Base-by-base conservation (phyloP, 2,888 invertebrate species). In the Xestia ashworthii region DNA sequence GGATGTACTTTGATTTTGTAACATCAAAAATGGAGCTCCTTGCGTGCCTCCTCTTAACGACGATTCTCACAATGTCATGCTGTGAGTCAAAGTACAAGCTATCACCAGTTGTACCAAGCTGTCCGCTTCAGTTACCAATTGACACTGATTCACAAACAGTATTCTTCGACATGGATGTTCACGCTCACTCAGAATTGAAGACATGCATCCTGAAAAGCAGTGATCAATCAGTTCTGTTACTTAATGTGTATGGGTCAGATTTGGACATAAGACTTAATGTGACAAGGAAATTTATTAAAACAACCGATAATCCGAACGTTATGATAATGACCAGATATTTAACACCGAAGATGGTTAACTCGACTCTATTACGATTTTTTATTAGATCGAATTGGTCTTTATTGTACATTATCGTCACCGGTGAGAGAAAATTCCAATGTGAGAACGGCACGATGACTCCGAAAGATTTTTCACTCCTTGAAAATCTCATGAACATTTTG, bases 401-500 rank as follows among this genome's bases (percentile, higher is more conserved):
- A 5, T 19, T 93, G 0, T 90, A 91, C 68, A 75, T 94, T 53
- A 82, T 92, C 16, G 76, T 92, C 22, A 90, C 91, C 53, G 86
- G 82, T 65, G 81, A 89, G 22, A 74, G 41, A 41, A 71, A 70
- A 19, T 91, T 85, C 53, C 80, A 70, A 76, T 94, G 94, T 85
- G 79, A 84, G 2, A 79, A 91, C 66, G 90, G 90, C 14, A 79
- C 60, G 12, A 89, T 93, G 58, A 78, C 76, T 62, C 22, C 65
- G 70, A 76, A 84, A 5, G 85, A 87, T 19, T 84, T 87, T 46
- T 53, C 55, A 9, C 32, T 75, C 5, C 83, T 91, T 16, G 88
- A 94, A 70, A 73, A 55, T 14, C 91, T 91, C 74, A 85, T 94
- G 60, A 93, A 93, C 73, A 74, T 78, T 22, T 53, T 94, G 16